phyloP scores from a whole-genome alignment of 2,797 vertebrate genomes.

The Dallia pectoralis region DNA sequence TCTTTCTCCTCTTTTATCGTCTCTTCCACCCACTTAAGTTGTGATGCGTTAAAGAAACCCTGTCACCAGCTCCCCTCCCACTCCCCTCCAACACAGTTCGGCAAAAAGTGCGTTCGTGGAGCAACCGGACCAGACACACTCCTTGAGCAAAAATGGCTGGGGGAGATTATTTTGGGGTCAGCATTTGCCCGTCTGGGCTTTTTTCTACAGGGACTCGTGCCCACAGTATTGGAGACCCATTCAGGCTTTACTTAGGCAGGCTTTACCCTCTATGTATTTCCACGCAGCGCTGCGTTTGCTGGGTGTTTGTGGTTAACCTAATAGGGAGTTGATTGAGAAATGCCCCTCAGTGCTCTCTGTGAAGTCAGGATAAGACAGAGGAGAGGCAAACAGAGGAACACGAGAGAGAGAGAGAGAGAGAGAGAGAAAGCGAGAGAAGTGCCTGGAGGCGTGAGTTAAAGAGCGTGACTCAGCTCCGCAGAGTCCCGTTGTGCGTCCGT shows the following conservation, averaged over 20 bases:
- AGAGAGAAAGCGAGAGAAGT: neutral
- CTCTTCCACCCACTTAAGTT: slow-evolving; percentile 76
- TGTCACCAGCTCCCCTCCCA: slow-evolving; percentile 63
- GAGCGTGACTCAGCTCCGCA: neutral
- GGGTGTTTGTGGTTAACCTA: neutral
- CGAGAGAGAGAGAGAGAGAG: neutral
- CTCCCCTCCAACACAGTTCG: slow-evolving; percentile 71
- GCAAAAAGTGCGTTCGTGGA: slow-evolving; percentile 40
- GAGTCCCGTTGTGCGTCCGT: neutral
- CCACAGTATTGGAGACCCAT: neutral
- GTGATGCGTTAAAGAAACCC: slow-evolving; percentile 74
- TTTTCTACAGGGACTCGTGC: neutral
- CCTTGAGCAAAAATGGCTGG: neutral
- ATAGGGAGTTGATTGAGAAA: neutral
- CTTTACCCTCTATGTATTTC: neutral
- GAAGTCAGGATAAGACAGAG: neutral
- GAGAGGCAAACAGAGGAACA: neutral
- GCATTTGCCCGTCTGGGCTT: neutral
- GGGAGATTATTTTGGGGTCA: neutral
- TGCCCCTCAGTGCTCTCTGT: neutral
- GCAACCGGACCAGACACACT: neutral
- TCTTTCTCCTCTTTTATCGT: slow-evolving; percentile 27
- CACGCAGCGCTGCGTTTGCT: neutral
- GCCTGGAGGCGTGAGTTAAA: slow-evolving; percentile 3
- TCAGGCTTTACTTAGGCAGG: neutral